Evolutionary conservation across 92 coral and sea anemone genomes (phyloP), one percentile per base, ranked within the genome.

Genomic region (Porites cylindrica): DNA sequence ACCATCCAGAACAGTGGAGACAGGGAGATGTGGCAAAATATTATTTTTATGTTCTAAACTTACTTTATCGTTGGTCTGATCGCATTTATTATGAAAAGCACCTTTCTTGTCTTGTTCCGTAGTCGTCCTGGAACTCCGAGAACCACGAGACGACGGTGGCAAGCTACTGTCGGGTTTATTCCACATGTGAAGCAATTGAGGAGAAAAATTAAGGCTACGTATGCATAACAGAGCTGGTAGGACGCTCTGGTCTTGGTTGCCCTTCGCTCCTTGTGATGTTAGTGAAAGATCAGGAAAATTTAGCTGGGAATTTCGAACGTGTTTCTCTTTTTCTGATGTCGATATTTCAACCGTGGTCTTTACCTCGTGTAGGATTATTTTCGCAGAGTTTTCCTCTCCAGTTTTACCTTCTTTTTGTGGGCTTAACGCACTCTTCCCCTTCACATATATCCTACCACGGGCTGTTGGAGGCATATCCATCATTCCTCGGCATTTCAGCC

Each of bases 401-500:
- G 12, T 21, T 51, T 14, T 68, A 2, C 16, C 66, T 9, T 6
- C 9, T 21, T 8, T 7, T 81, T 16, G 72, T 50, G 17, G 19
- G 24, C 23, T n/a, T 19, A 72, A 74, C 51, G n/a, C 81, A 17
- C 77, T 62, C 62, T 71, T 73, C 23, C 80, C 87, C 1, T 18
- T 65, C 16, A 83, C 43, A 13, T 56, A 12, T 53, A 83, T 20
- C 10, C 75, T 64, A 3, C 74, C n/a, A 50, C 58, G 3, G 47
- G 59, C 50, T 21, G 62, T 43, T 83, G 50, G 72, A 19, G 81
- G 81, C 81, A 83, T 83, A 23, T 61, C 21, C 12, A 4, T 20
- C 32, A 7, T 29, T 5, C 6, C 53, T 10, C 66, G 21, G 6
- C 16, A 61, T 24, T 54, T 54, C 32, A 67, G 20, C 23, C 11